Evolutionary conservation across 1,140 invertebrate genomes (phyloP), one percentile per base, ranked within the genome.

Genomic region (Neodiprion lecontei): DNA sequence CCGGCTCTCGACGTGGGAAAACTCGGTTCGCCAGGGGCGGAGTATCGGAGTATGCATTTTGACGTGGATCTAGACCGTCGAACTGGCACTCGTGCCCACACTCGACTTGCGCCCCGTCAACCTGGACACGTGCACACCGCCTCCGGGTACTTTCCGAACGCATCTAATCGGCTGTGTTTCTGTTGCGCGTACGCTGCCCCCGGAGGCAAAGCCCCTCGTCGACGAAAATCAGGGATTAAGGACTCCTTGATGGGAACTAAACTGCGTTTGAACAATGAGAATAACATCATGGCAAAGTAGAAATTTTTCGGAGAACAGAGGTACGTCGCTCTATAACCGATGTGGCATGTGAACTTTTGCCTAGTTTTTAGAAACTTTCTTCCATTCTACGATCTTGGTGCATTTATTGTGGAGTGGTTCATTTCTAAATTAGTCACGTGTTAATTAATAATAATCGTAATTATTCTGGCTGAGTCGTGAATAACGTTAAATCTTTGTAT

Each of bases 201-300:
- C 28, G 28, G 2, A 40, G 28, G 28, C 28, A 5, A 5, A 17
- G 53, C n/a, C 53, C 53, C 11, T 61, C 53, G 7, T 12, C 53
- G 4, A 12, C 53, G 53, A 40, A 17, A 80, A 86, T 85, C 79
- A 68, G 77, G 83, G 83, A 87, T 87, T 86, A 87, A 87, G 83
- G 83, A 79, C 77, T 77, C 78, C 79, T 83, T 85, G 84, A 88
- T 88, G 86, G 86, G 85, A 88, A 87, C 83, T 83, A 82, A 85
- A 86, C 78, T 76, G 72, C 70, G 77, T 81, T 81, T 81, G 77
- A 72, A 72, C 72, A 69, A 61, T 17, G n/a, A 61, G 11, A 61
- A 17, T 17, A 12, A 61, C 8, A 67, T 68, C 28, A 12, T 50
- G 70, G 11, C 0, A 69, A 69, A 61, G 28, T 40, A 40, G 28